These are phyloP conservation scores for Halcyon leucocephala DNA, from an alignment of 2,797 vertebrate genomes.

Conservation along the genomic window DNA sequence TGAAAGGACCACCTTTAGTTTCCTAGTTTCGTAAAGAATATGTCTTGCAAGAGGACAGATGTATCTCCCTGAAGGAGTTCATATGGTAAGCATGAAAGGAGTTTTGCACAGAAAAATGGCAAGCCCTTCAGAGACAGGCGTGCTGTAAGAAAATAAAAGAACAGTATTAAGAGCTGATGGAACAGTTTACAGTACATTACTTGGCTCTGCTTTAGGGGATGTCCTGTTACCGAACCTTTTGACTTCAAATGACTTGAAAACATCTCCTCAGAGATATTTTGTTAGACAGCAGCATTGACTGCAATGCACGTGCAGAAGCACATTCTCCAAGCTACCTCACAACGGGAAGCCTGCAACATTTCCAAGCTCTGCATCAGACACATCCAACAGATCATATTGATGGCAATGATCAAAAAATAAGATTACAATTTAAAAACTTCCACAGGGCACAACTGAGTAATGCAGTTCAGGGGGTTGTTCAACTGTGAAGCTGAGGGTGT, in stretches of 20 bases:
- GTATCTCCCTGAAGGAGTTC: neutral
- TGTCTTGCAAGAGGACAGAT: neutral
- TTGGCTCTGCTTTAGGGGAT: neutral
- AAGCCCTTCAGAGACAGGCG: neutral
- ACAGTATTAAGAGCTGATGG: neutral
- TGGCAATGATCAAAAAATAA: neutral
- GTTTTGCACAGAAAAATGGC: neutral
- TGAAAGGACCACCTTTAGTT: neutral
- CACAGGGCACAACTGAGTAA: neutral
- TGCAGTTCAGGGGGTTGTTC: neutral
- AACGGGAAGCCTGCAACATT: neutral
- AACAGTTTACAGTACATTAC: neutral
- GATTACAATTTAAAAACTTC: neutral
- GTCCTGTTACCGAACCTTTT: neutral
- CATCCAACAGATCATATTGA: neutral
- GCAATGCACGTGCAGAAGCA: neutral
- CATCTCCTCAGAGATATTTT: neutral
- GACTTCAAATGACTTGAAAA: neutral
- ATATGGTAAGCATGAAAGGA: neutral
- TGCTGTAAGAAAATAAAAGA: neutral
- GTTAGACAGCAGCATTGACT: neutral
- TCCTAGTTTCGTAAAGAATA: neutral
- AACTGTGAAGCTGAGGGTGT: neutral
- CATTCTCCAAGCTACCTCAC: neutral
- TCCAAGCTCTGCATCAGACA: neutral